These are phyloP conservation scores for Gnathonemus longibarbis DNA, from an alignment of 2,113 vertebrate species.

Conservation along the genomic window DNA sequence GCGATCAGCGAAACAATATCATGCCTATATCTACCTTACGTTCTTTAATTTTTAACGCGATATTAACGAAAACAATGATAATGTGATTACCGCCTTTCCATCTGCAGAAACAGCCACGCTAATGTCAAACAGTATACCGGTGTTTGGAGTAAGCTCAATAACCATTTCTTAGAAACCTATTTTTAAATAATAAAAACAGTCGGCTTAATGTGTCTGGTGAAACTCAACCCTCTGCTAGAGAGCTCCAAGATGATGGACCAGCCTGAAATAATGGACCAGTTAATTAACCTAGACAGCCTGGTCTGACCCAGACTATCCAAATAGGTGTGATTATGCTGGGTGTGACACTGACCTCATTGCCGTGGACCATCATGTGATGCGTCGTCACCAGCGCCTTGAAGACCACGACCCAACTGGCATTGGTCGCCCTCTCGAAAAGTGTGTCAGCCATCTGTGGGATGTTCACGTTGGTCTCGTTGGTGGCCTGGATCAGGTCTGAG, in stretches of 20 bases:
- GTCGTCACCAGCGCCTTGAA: conserved; percentile 97
- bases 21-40: neutral
- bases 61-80: neutral
- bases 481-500: conserved; percentile 91
- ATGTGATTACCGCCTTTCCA: neutral
- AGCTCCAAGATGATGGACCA: neutral
- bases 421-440: conserved; percentile 91
- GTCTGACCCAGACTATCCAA: neutral
- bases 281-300: neutral
- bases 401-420: conserved; percentile 98
- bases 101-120: neutral
- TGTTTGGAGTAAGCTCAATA: neutral
- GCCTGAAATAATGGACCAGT: neutral
- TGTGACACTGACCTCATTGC: conserved; percentile 81
- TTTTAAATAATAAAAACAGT: neutral
- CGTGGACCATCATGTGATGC: conserved; percentile 95
- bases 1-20: neutral
- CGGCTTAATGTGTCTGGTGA: neutral
- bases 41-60: neutral
- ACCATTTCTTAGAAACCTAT: neutral
- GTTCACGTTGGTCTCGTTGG: conserved; percentile 94
- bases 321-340: neutral
- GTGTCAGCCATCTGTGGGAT: conserved; percentile 95
- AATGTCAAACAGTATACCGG: neutral
- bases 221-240: neutral